Base-by-base conservation (phyloP, 2,797 vertebrate genomes). In the Anniella stebbinsi region DNA sequence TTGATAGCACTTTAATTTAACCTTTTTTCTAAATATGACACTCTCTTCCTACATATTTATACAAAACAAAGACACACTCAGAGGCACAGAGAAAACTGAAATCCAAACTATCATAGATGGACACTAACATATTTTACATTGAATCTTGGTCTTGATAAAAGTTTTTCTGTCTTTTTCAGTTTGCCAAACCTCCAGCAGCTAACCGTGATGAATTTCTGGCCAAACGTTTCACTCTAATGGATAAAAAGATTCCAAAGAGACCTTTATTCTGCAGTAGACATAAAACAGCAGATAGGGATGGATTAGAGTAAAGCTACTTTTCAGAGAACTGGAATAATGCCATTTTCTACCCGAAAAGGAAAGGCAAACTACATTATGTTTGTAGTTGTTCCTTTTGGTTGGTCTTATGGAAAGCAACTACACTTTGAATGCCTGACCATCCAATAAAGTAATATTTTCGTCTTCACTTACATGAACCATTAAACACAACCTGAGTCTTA, bases 261-360 rank as follows among this genome's bases (percentile, higher is more conserved):
- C 81, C 38, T 41, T 83, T 25, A 1, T 66, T 83, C 81, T 80
- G 13, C 30, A 83, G 23, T 13, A 45, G 81, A 83, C 81, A 83
- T 83, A 83, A 83, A 45, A 66, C 60, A 83, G 60, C 81, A 67
- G 81, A 67, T 83, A 67, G 38, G 81, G 63, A n/a, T 67, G 69
- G 69, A 57, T 85, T 85, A 85, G 21, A 73, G 69, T 57, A 73
- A 85, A 85, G 7, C 84, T 85, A 85, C 84, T 85, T 85, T 73
- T 45, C n/a, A 73, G 84, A 73, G 21, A 73, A 73, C 10, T 73
- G 69, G 69, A 85, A 73, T 73, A 38, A 73, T 51, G 67, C 83
- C 69, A 85, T 85, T 85, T 85, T 57, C 69, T 33, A 36, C n/a
- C 9, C 69, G 36, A 21, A 73, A 33, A 11, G 54, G 33, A 17